Percentiles rank a stretch among this genome's conserved stretches.
Conservation (phyloP, 2,113 vertebrate genomes). For the Cebus imitator region DNA sequence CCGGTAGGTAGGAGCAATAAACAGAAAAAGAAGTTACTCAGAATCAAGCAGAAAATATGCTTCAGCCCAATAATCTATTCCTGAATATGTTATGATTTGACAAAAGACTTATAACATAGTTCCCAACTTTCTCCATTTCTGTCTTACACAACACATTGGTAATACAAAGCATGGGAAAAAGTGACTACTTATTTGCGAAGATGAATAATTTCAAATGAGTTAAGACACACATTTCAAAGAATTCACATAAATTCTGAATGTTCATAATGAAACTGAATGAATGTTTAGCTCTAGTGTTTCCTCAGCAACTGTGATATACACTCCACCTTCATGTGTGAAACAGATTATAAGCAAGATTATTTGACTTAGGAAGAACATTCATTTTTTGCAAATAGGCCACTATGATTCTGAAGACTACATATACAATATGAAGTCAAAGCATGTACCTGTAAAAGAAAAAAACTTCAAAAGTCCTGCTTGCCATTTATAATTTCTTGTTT, state of each 20-base stretch:
- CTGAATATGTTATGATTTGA: not conserved
- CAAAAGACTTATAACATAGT: not conserved
- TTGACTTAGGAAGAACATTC: not conserved
- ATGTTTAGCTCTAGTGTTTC: not conserved
- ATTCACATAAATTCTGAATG: not conserved
- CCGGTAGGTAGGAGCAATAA: not conserved
- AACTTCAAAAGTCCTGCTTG: not conserved
- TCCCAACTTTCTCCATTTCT: not conserved
- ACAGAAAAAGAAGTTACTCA: not conserved
- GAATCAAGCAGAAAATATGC: not conserved
- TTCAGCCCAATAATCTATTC: not conserved
- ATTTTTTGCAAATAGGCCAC: not conserved
- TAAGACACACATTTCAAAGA: not conserved
- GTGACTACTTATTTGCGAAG: not conserved
- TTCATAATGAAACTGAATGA: constrained; percentile 2
- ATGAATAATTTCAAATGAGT: constrained; percentile 7
- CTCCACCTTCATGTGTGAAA: not conserved
- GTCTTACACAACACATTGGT: not conserved
- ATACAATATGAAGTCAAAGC: not conserved
- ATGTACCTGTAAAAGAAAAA: not conserved
- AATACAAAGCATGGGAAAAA: not conserved
- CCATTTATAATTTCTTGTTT: not conserved
- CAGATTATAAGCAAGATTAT: not conserved
- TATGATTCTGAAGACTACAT: not conserved
- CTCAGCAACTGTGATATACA: not conserved